These are phyloP conservation scores for Brachyalestes nurse DNA, from an alignment of 2,797 vertebrate species.

Conservation along the genomic window DNA sequence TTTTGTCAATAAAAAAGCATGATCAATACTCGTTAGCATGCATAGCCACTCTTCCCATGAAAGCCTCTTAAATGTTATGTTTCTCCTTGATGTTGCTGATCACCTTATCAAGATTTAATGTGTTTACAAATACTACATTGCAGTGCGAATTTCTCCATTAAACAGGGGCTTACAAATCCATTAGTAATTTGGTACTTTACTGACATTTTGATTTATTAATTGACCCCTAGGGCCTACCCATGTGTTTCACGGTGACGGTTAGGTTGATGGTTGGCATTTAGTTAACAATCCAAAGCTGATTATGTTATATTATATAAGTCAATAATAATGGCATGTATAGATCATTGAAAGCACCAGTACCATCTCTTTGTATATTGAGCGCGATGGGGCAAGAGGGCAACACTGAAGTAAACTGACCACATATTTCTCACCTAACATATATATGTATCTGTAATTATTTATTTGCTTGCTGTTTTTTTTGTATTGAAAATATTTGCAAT, in stretches of 20 bases:
- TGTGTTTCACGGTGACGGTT: conserved; percentile 5
- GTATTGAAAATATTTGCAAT: not conserved
- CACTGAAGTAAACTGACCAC: not conserved
- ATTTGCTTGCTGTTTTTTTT: not conserved
- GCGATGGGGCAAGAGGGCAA: not conserved
- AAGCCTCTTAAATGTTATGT: conserved; percentile 69
- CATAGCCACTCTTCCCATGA: conserved; percentile 60
- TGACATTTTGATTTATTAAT: conserved; percentile 11
- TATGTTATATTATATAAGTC: conserved; percentile 3
- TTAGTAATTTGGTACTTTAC: conserved; percentile 3
- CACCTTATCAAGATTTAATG: conserved; percentile 66
- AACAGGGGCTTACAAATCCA: not conserved
- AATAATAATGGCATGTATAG: not conserved
- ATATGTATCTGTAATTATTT: not conserved
- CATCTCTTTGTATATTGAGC: not conserved
- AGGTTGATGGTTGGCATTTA: not conserved
- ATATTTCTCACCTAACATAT: not conserved
- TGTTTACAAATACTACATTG: conserved; percentile 70
- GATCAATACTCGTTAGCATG: conserved; percentile 68
- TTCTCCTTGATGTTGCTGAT: conserved; percentile 66
- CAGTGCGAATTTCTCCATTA: conserved; percentile 46
- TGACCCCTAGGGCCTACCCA: not conserved
- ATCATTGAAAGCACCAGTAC: not conserved
- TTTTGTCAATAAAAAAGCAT: conserved; percentile 69
- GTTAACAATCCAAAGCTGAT: conserved; percentile 20